phyloP scores from a whole-genome alignment of 2,113 vertebrate species.

The Rissa tridactyla region DNA sequence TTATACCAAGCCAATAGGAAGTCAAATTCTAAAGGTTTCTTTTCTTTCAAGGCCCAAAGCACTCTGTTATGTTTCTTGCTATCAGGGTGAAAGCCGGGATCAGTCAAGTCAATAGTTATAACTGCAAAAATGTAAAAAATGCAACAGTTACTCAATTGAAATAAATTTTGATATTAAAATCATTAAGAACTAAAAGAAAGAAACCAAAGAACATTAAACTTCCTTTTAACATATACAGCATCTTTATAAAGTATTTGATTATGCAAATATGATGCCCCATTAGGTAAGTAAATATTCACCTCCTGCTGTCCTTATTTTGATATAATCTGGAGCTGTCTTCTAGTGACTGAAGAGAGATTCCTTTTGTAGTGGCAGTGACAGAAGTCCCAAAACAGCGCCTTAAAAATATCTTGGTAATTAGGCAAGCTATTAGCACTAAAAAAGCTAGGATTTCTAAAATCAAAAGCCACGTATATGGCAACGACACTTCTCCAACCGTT shows the following conservation, averaged over 20 bases:
- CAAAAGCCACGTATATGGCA: background rate
- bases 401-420: background rate
- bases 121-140: conserved; percentile 70
- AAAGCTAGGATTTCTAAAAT: background rate
- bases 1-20: conserved; percentile 81
- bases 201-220: background rate
- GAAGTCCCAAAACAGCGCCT: background rate
- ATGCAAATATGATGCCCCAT: background rate
- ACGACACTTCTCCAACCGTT: background rate
- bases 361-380: background rate
- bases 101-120: conserved; percentile 82
- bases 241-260: background rate
- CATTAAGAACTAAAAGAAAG: background rate
- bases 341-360: background rate
- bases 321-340: background rate
- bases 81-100: conserved; percentile 74
- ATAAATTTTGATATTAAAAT: background rate
- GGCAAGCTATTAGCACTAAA: background rate
- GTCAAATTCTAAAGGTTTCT: conserved; percentile 82
- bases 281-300: background rate
- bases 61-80: conserved; percentile 81
- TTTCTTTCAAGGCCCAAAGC: conserved; percentile 83
- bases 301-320: background rate
- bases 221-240: background rate
- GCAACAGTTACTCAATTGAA: background rate